phyloP scores from a whole-genome alignment of 2,113 vertebrate species.

The Anthoscopus minutus region DNA sequence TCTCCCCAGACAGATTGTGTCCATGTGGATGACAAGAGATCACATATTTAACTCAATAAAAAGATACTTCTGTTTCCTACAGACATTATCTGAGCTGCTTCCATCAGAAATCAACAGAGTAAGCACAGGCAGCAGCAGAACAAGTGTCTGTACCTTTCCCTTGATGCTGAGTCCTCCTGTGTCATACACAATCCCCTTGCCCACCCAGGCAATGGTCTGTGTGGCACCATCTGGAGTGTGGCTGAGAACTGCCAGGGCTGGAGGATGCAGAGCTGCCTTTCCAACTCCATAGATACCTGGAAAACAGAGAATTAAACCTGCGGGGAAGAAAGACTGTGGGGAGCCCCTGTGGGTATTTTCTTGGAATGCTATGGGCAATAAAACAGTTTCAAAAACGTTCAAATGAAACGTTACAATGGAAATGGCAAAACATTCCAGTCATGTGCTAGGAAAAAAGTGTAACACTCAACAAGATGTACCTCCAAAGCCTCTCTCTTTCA shows the following conservation, averaged over 20 bases:
- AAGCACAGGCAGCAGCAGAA: not conserved
- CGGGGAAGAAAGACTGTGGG: not conserved
- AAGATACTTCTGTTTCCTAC: not conserved
- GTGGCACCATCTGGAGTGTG: constrained; percentile 92
- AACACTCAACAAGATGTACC: constrained; percentile 67
- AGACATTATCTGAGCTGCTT: not conserved
- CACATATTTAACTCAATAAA: not conserved
- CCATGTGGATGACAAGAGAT: not conserved
- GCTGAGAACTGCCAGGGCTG: constrained; percentile 89
- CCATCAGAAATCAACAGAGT: not conserved
- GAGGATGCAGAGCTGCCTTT: constrained; percentile 88
- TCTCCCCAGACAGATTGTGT: not conserved
- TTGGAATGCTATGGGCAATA: not conserved
- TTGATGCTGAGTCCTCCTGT: constrained; percentile 99
- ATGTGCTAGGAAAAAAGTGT: not conserved
- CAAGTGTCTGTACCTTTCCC: constrained; percentile 80
- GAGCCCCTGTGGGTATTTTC: not conserved
- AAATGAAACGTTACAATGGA: not conserved
- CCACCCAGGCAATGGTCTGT: constrained; percentile 97
- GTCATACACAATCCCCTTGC: constrained; percentile 97
- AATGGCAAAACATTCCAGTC: not conserved
- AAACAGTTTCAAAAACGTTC: not conserved
- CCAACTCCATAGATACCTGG: constrained; percentile 95
- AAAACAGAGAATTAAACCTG: not conserved
- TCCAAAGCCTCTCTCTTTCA: constrained; percentile 92